Conservation (phyloP, 2,888 invertebrate genomes). For the Aphidius colemani region DNA sequence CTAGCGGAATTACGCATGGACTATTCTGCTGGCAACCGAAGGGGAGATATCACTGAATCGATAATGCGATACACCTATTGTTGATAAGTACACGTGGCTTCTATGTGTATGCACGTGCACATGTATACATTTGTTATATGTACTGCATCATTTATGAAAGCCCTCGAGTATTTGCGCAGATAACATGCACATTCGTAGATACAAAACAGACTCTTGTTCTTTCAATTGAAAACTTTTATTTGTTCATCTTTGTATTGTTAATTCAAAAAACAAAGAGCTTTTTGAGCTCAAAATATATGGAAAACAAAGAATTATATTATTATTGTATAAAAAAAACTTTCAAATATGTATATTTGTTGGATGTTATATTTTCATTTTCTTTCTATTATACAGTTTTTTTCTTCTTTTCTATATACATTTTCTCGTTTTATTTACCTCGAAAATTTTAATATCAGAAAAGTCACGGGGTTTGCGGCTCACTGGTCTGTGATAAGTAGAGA, state of each 20-base stretch:
- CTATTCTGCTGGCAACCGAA: slow-evolving; percentile 28
- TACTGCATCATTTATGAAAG: slow-evolving; percentile 35
- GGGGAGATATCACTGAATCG: slow-evolving; percentile 33
- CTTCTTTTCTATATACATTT: neutral
- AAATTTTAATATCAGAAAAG: slow-evolving; percentile 45
- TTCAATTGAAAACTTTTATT: slow-evolving; percentile 8
- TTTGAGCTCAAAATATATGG: too few species aligned
- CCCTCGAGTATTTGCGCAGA: slow-evolving; percentile 42
- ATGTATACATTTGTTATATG: slow-evolving; percentile 15
- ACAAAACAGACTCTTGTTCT: slow-evolving; percentile 23
- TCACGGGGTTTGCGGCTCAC: slow-evolving; percentile 41
- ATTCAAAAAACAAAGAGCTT: too few species aligned
- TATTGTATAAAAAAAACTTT: too few species aligned
- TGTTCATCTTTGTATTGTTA: too few species aligned
- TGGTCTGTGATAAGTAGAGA: slow-evolving; percentile 33
- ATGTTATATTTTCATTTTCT: neutral
- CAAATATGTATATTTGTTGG: too few species aligned
- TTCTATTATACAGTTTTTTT: neutral
- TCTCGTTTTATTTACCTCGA: neutral
- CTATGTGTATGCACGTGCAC: slow-evolving; percentile 2
- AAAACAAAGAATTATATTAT: too few species aligned
- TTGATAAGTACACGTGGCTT: slow-evolving; percentile 12
- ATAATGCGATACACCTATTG: slow-evolving; percentile 29
- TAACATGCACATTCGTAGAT: slow-evolving; percentile 36
- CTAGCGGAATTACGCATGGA: slow-evolving; percentile 36